Base-by-base conservation (phyloP, 1,140 invertebrate genomes). In the Calosoma granatense region DNA sequence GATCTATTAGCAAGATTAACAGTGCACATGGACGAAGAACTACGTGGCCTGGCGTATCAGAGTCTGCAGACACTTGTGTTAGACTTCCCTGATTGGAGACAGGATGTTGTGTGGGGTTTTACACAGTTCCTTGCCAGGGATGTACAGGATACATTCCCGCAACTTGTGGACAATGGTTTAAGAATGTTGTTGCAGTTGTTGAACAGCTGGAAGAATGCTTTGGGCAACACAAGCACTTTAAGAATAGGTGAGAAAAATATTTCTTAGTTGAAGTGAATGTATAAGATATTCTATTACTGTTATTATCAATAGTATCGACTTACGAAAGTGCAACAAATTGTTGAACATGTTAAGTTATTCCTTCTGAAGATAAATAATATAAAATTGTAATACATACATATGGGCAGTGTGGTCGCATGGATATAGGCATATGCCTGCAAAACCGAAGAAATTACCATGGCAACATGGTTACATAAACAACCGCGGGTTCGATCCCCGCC, bases 81-180 rank as follows among this genome's bases (percentile, higher is more conserved):
- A 17, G 96, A 99, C 73, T 98, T 98, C 70, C 86, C 92, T 14
- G 91, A 96, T 63, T 99, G 96, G 96, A 78, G 96, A 65, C 92
- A 98, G 70, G 93, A 97, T 70, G 94, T 98, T 14, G 78, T 99
- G 17, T 85, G 80, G 77, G 90, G 94, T 14, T 96, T 97, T 72
- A 91, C 95, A 1, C 92, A 96, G 74, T 98, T 98, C 75, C 77
- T 98, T 15, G 85, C 90, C 30, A 86, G 90, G 64, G 94, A 98
- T 70, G 90, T 99, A 43, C 81, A 84, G 67, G 94, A 97, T 68
- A 92, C 88, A 12, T 77, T 74, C 19, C 84, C 86, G 0, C 83
- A 87, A 63, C 78, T 98, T 19, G 77, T 99, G 6, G 97, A 99
- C 68, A 94, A 93, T 67, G 90, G 92, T n/a, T 77, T 98, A 1